Percentiles rank a stretch among this genome's conserved stretches.
phyloP scores from a whole-genome alignment of 2,888 invertebrate genomes.

The Pyrgus malvae region DNA sequence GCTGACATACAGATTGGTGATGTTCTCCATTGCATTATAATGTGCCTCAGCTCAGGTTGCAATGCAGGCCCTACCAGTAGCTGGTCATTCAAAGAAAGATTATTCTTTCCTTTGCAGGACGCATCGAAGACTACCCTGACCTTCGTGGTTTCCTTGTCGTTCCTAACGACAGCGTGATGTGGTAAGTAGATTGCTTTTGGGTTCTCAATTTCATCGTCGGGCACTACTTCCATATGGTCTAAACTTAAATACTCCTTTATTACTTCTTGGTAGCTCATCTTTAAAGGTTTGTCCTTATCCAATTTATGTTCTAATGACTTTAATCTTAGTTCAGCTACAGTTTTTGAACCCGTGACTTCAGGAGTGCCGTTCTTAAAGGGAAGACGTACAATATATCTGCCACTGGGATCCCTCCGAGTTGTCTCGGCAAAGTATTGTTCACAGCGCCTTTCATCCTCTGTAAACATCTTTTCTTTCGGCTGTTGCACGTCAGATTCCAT shows the following conservation, averaged over 20 bases:
- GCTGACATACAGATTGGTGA: slow-evolving; percentile 31
- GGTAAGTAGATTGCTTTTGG: background rate
- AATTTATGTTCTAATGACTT: slow-evolving; percentile 1
- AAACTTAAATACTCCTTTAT: background rate
- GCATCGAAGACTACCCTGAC: slow-evolving; percentile 24
- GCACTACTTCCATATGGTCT: background rate
- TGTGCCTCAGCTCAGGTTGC: slow-evolving; percentile 39
- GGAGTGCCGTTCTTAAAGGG: background rate
- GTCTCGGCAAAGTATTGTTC: slow-evolving; percentile 6
- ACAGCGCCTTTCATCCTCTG: slow-evolving; percentile 1
- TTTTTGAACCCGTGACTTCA: background rate
- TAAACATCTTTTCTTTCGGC: slow-evolving; percentile 4
- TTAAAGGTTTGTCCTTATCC: background rate
- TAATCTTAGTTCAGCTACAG: background rate
- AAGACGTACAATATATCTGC: slow-evolving; percentile 7
- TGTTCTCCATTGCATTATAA: slow-evolving; percentile 36
- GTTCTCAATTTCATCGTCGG: background rate
- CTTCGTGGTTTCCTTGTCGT: background rate
- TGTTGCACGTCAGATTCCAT: background rate
- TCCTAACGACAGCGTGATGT: background rate
- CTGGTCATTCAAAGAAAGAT: slow-evolving; percentile 35
- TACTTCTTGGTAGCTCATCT: background rate
- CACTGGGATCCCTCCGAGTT: background rate
- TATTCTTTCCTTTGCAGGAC: slow-evolving; percentile 15
- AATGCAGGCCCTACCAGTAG: slow-evolving; percentile 36